phyloP scores from a whole-genome alignment of 2,797 vertebrate genomes.

The Echeneis naucrates region DNA sequence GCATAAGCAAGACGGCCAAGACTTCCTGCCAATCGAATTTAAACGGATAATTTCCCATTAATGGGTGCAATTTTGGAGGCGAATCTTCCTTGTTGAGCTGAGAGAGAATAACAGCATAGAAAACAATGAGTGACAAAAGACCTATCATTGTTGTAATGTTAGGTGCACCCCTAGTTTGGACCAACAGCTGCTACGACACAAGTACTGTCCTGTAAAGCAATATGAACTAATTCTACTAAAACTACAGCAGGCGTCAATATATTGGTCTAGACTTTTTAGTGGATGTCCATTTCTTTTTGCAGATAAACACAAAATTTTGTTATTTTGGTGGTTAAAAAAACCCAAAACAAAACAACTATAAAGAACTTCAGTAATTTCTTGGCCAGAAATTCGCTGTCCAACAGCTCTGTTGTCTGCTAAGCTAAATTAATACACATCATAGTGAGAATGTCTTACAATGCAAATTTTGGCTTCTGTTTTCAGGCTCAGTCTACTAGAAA shows the following conservation, averaged over 20 bases:
- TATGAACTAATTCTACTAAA: background rate
- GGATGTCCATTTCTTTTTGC: background rate
- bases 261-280: background rate
- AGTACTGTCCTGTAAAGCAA: background rate
- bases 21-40: background rate
- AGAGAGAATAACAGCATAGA: constrained; percentile 38
- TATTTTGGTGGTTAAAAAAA: background rate
- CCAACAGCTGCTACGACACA: background rate
- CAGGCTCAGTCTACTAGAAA: background rate
- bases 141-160: constrained; percentile 31
- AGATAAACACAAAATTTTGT: background rate
- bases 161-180: constrained; percentile 18
- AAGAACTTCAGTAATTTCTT: background rate
- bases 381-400: constrained; percentile 1
- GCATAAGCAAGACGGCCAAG: constrained; percentile 11
- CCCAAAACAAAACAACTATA: too few species aligned
- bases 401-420: background rate
- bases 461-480: background rate
- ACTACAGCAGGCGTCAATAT: background rate
- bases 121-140: constrained; percentile 34
- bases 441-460: background rate
- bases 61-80: constrained; percentile 42
- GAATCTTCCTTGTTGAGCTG: constrained; percentile 42
- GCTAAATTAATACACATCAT: background rate
- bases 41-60: constrained; percentile 47